Percentiles rank a stretch among this genome's conserved stretches.
phyloP scores from a whole-genome alignment of 2,888 invertebrate genomes.

The Drosophila aldrichi region DNA sequence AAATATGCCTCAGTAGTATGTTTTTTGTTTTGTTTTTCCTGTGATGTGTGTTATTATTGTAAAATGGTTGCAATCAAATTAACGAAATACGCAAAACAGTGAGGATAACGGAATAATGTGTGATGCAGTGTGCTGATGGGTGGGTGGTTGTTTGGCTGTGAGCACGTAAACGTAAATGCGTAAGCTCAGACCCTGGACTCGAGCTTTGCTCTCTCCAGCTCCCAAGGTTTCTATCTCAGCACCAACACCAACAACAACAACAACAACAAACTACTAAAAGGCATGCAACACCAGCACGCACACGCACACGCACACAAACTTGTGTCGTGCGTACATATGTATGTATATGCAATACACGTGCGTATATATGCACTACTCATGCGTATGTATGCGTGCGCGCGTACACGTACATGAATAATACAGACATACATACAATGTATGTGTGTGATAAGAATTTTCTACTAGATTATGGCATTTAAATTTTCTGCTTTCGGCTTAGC shows the following conservation, averaged over 20 bases:
- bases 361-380: not conserved
- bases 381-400: slow-evolving; percentile 5
- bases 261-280: slow-evolving; percentile 19
- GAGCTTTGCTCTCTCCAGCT: slow-evolving; percentile 41
- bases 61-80: slow-evolving; percentile 48
- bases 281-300: slow-evolving; percentile 34
- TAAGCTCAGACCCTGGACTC: slow-evolving; percentile 64
- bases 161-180: slow-evolving; percentile 71
- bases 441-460: slow-evolving; percentile 37
- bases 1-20: slow-evolving; percentile 15
- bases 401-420: not conserved
- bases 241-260: slow-evolving; percentile 17
- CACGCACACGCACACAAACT: slow-evolving; percentile 7
- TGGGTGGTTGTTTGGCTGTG: slow-evolving; percentile 13
- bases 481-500: slow-evolving; percentile 13
- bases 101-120: slow-evolving; percentile 39
- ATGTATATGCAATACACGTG: slow-evolving; percentile 7
- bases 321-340: slow-evolving; percentile 1
- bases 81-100: slow-evolving; percentile 51
- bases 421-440: not conserved
- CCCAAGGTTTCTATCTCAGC: slow-evolving; percentile 44
- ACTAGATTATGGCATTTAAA: slow-evolving; percentile 46
- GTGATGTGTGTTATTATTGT: slow-evolving; percentile 24
- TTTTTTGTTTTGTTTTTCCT: slow-evolving; percentile 32
- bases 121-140: slow-evolving; percentile 3